phyloP scores from a whole-genome alignment of 2,113 vertebrate species.

The Halichoeres trimaculatus region DNA sequence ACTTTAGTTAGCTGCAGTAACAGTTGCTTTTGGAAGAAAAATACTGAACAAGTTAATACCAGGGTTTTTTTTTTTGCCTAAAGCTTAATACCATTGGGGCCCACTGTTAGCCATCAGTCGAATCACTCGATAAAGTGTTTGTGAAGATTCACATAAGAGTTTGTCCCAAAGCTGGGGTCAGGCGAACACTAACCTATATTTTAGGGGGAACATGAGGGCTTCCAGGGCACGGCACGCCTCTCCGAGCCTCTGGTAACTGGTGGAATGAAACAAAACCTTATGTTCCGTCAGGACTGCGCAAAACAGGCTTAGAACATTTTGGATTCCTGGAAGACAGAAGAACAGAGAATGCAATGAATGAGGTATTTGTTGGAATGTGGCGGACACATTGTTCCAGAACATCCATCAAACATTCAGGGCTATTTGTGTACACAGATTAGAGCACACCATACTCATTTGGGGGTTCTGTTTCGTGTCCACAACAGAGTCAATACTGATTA shows the following conservation, averaged over 20 bases:
- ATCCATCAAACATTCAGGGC: constrained; percentile 35
- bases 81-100: constrained; percentile 8
- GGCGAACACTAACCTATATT: constrained; percentile 92
- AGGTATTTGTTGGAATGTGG: constrained; percentile 52
- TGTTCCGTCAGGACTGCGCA: constrained; percentile 98
- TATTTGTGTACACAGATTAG: constrained; percentile 45
- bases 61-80: background rate
- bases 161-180: background rate
- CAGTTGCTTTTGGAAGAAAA: background rate
- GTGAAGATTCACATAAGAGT: constrained; percentile 43
- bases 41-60: background rate
- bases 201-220: constrained; percentile 97
- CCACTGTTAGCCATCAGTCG: constrained; percentile 49
- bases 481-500: constrained; percentile 12
- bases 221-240: constrained; percentile 95
- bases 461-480: background rate
- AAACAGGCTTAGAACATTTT: constrained; percentile 96
- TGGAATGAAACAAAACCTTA: constrained; percentile 98
- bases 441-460: constrained; percentile 25
- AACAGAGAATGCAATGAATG: constrained; percentile 52
- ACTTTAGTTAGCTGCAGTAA: background rate
- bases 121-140: constrained; percentile 23
- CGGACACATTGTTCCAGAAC: constrained; percentile 39
- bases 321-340: constrained; percentile 89
- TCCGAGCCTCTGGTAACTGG: constrained; percentile 96